Conservation (phyloP, 2,113 vertebrate species). For the Neolamprologus falcicula region DNA sequence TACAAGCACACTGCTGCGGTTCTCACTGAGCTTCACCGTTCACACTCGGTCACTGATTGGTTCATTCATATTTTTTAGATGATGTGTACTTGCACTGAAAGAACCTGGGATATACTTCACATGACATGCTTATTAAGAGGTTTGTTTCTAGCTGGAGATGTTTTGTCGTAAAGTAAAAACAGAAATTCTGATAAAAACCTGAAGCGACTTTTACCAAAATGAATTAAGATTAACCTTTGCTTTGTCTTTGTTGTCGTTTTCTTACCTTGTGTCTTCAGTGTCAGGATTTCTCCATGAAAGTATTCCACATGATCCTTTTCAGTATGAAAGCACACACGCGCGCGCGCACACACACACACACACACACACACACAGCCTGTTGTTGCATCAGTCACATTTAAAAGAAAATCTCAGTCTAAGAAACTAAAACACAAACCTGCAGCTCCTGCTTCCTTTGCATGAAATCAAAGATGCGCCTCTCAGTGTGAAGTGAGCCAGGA, state of each 20-base stretch:
- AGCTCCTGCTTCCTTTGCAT: neutral
- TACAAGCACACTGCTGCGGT: neutral
- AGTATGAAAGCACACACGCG: neutral
- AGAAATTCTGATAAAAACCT: neutral
- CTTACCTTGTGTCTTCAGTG: slow-evolving; percentile 22
- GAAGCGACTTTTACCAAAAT: neutral
- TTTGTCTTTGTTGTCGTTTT: neutral
- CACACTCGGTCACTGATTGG: neutral
- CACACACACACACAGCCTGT: neutral
- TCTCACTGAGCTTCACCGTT: neutral
- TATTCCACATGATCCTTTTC: neutral
- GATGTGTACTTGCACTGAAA: neutral
- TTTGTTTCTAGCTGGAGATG: neutral
- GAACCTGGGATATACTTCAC: neutral
- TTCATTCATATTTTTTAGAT: neutral
- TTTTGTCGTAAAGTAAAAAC: neutral
- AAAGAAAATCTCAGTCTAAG: neutral
- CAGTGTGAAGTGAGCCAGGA: neutral
- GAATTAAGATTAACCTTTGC: neutral
- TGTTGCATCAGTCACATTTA: neutral
- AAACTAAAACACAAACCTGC: neutral
- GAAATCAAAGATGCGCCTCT: neutral
- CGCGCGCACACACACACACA: neutral
- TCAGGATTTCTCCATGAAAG: slow-evolving; percentile 2
- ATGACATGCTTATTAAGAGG: neutral